phyloP scores from a whole-genome alignment of 2,113 vertebrate species.

The Coptodon bakossiorum region DNA sequence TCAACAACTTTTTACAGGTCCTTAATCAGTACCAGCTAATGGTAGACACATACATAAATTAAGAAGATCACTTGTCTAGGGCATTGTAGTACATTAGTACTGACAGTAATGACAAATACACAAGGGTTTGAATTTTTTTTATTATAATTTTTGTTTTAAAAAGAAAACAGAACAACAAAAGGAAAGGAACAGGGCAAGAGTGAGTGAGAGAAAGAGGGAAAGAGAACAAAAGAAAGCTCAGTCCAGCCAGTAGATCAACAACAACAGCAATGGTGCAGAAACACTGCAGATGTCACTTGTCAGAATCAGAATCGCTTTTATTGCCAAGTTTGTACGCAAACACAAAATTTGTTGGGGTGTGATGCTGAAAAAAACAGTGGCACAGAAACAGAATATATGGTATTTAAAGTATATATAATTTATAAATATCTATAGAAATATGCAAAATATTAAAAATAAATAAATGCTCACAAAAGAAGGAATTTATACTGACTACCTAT shows the following conservation, averaged over 20 bases:
- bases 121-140: not conserved
- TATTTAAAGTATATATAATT: not conserved
- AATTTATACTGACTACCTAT: not conserved
- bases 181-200: not conserved
- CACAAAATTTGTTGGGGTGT: not conserved
- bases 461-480: not conserved
- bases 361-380: not conserved
- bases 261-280: conserved; percentile 9
- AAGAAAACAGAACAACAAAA: not conserved
- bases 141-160: not conserved
- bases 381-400: not conserved
- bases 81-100: not conserved
- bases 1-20: conserved; percentile 11
- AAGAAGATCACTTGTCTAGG: conserved; percentile 8
- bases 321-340: not conserved
- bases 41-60: not conserved
- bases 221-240: not conserved
- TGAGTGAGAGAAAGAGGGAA: not conserved
- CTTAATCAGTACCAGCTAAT: conserved; percentile 16
- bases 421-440: not conserved
- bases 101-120: not conserved
- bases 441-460: not conserved
- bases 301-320: not conserved
- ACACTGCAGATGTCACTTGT: conserved; percentile 31
- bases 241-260: not conserved